A percentile compares a stretch with the other conserved stretches of the same genome.
phyloP scores from a whole-genome alignment of 2,888 invertebrate species.

The Polyploca ridens region DNA sequence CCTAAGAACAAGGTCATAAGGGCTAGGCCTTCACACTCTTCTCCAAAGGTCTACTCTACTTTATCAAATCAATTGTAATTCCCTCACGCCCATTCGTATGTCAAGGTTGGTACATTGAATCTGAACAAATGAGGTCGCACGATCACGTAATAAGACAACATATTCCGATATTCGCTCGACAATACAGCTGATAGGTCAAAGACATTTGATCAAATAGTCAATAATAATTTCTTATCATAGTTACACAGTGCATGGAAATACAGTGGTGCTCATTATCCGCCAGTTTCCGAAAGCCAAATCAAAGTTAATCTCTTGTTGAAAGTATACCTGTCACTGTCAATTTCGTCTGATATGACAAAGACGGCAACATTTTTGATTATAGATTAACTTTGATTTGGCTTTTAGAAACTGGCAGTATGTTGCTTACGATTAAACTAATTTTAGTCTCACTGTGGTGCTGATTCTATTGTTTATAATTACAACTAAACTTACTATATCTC shows the following conservation, averaged over 20 bases:
- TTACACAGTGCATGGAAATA: not conserved
- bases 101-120: not conserved
- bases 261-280: not conserved
- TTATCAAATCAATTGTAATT: conserved; percentile 1
- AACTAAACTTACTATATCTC: too few species aligned
- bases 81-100: not conserved
- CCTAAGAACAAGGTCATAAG: not conserved
- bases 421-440: too few species aligned
- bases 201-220: not conserved
- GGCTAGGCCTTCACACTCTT: not conserved
- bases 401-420: too few species aligned
- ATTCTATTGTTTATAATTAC: too few species aligned
- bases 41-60: conserved; percentile 1
- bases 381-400: too few species aligned
- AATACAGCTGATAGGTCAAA: conserved; percentile 6
- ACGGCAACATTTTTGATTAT: too few species aligned
- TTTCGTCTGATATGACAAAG: too few species aligned
- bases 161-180: not conserved
- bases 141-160: not conserved
- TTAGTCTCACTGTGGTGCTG: too few species aligned
- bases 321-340: too few species aligned
- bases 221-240: conserved; percentile 5
- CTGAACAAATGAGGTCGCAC: not conserved
- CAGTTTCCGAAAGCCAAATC: too few species aligned
- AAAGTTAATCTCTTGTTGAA: too few species aligned